These are phyloP conservation scores for Pocillopora damicornis DNA, from an alignment of 64 coral and sea anemone species.

Conservation along the genomic window DNA sequence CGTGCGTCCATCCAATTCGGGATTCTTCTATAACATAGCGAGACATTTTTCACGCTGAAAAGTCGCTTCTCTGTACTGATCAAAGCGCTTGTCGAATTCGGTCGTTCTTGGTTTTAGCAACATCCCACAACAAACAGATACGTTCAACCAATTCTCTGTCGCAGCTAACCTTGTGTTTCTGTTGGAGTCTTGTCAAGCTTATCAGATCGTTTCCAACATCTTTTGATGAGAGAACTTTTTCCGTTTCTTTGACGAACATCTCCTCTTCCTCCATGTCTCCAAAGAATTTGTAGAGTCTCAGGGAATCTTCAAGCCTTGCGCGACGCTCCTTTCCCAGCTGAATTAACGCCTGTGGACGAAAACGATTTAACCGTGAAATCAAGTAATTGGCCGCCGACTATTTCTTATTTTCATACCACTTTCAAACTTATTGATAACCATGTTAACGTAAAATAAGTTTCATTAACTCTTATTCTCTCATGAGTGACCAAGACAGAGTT, in stretches of 20 bases:
- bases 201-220: conserved; percentile 90
- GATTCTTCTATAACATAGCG: no score
- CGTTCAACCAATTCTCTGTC: not conserved
- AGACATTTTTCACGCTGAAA: no score
- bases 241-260: conserved; percentile 87
- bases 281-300: conserved; percentile 81
- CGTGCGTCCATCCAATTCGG: no score
- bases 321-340: conserved; percentile 67
- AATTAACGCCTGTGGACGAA: conserved; percentile 51
- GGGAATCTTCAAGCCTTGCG: conserved; percentile 81
- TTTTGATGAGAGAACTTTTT: conserved; percentile 79
- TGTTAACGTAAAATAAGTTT: no score
- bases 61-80: no score
- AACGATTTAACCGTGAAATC: not conserved
- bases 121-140: not conserved
- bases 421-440: no score
- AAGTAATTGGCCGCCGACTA: no score
- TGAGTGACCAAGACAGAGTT: no score
- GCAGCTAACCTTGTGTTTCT: conserved; percentile 80
- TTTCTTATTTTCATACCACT: no score
- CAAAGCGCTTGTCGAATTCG: no score
- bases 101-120: no score
- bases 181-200: conserved; percentile 85
- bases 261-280: conserved; percentile 90
- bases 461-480: no score